Conservation (phyloP, 2,797 vertebrate species). For the Sarcophilus harrisii region DNA sequence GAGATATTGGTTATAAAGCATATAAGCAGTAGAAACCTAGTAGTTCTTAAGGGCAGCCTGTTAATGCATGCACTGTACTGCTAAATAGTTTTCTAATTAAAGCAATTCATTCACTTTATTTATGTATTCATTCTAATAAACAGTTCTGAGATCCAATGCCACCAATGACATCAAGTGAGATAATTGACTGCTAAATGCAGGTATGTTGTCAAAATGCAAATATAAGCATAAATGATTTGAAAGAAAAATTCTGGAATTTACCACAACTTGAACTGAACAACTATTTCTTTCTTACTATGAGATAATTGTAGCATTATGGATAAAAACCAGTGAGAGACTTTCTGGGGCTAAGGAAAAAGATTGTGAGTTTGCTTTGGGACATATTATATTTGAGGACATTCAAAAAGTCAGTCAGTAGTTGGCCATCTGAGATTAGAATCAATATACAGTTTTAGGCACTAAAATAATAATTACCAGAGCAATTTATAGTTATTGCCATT, state of each 20-base stretch:
- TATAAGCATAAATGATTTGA: not conserved
- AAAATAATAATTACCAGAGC: not conserved
- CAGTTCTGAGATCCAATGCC: slow-evolving; percentile 4
- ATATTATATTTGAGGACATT: not conserved
- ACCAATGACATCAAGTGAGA: slow-evolving; percentile 8
- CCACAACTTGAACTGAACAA: slow-evolving; percentile 23
- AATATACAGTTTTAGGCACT: not conserved
- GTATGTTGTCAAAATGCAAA: slow-evolving; percentile 16
- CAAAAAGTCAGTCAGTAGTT: not conserved
- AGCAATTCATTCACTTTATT: slow-evolving; percentile 52
- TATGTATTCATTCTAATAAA: slow-evolving; percentile 40
- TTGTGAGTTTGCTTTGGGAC: not conserved
- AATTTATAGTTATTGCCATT: not conserved
- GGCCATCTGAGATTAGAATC: not conserved
- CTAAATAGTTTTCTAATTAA: slow-evolving; percentile 66
- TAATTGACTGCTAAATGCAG: slow-evolving; percentile 56
- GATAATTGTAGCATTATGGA: not conserved
- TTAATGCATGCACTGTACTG: slow-evolving; percentile 49
- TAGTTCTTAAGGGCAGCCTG: slow-evolving; percentile 62
- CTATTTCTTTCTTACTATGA: slow-evolving; percentile 35
- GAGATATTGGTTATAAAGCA: slow-evolving; percentile 63
- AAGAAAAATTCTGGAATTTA: slow-evolving; percentile 43
- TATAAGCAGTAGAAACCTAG: slow-evolving; percentile 40
- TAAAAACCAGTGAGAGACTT: not conserved
- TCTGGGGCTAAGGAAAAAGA: not conserved